Percentiles rank a stretch among this genome's conserved stretches.
Conservation (phyloP, 2,113 vertebrate species). For the Crocuta crocuta region DNA sequence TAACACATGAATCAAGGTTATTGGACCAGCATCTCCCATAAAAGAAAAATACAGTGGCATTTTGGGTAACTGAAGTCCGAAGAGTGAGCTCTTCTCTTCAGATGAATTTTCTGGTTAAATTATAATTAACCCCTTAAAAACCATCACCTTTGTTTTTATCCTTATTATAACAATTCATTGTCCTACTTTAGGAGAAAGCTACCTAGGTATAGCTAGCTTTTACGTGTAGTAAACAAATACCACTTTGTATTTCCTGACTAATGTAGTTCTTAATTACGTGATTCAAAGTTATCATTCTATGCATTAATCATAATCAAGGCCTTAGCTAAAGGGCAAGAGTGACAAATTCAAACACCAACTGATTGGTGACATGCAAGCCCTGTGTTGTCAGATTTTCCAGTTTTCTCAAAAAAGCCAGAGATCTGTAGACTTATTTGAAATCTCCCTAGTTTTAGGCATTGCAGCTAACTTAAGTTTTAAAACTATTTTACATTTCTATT, state of each 20-base stretch:
- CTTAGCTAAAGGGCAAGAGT: neutral
- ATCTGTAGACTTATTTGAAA: neutral
- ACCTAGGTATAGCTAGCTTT: neutral
- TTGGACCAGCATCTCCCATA: neutral
- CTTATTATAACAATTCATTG: neutral
- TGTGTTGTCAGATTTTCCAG: neutral
- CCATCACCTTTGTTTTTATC: neutral
- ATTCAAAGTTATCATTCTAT: constrained; percentile 43
- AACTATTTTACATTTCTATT: neutral
- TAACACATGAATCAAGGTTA: constrained; percentile 21
- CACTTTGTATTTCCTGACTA: constrained; percentile 30
- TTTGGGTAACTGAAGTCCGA: neutral
- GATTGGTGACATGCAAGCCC: neutral
- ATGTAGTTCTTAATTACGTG: neutral
- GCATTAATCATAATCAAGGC: constrained; percentile 33
- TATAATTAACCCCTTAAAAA: constrained; percentile 5
- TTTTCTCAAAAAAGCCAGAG: neutral
- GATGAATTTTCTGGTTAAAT: constrained; percentile 22
- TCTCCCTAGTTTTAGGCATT: neutral
- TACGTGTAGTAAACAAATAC: neutral
- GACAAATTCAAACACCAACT: neutral
- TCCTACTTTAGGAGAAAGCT: neutral
- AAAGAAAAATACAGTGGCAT: constrained; percentile 20
- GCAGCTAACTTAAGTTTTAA: neutral
- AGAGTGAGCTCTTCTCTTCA: neutral